Evolutionary conservation across 2,113 vertebrate genomes (phyloP).

Genomic region (Megaleporinus macrocephalus): DNA sequence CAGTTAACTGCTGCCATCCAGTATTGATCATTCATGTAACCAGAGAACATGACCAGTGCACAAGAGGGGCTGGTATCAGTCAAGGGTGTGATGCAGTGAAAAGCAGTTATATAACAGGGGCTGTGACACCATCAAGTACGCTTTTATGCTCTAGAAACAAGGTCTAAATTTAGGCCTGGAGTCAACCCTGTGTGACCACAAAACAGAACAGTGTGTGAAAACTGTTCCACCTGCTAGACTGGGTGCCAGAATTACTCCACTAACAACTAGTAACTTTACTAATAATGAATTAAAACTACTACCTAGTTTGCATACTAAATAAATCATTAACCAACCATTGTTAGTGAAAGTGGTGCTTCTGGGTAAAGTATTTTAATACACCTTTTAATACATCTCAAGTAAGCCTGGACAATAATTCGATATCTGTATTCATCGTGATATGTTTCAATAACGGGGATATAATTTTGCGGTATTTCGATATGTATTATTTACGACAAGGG

Average conservation of each 20-base stretch:
- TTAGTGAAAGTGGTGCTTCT: background rate
- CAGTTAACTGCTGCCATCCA: background rate
- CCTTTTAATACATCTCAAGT: no score
- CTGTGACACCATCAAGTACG: background rate
- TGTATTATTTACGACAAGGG: no score
- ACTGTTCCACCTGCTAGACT: background rate
- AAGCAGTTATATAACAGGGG: conserved; percentile 1
- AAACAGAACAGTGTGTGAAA: conserved; percentile 9
- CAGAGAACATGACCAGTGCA: background rate
- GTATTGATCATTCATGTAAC: background rate
- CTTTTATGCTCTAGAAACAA: conserved; percentile 11
- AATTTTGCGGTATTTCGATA: no score
- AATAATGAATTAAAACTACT: background rate
- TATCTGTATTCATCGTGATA: no score
- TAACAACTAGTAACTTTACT: background rate
- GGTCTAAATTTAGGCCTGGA: conserved; percentile 32
- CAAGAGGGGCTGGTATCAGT: background rate
- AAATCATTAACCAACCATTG: background rate
- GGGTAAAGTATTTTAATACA: background rate
- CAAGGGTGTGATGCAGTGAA: conserved; percentile 4
- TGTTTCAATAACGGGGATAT: no score
- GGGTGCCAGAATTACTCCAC: background rate
- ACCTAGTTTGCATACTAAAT: background rate
- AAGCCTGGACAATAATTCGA: no score
- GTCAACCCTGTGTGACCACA: background rate